Evolutionary conservation across 2,888 invertebrate genomes (phyloP).

Genomic region (Herminia tarsipennalis): DNA sequence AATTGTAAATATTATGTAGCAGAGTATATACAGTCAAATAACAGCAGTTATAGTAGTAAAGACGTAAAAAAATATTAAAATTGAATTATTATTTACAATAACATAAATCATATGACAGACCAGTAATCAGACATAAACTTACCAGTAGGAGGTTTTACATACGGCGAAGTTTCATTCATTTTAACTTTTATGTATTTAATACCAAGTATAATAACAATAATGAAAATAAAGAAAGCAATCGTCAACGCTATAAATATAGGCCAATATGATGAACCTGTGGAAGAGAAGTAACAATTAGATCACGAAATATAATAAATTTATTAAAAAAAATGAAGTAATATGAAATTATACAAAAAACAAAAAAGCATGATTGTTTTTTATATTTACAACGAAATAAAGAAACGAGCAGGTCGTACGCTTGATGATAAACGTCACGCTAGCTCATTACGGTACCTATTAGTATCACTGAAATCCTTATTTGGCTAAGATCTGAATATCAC

Average conservation of each 20-base stretch:
- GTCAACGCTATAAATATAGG: conserved; percentile 72
- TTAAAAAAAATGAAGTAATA: neutral
- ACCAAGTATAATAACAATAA: conserved; percentile 73
- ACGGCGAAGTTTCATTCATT: conserved; percentile 72
- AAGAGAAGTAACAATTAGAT: conserved; percentile 12
- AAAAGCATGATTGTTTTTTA: too few relatives aligned
- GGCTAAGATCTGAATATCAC: too few relatives aligned
- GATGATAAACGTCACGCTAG: too few relatives aligned
- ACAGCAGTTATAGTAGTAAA: too few relatives aligned
- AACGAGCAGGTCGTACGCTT: too few relatives aligned
- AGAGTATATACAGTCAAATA: too few relatives aligned
- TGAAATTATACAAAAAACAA: too few relatives aligned
- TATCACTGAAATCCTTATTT: too few relatives aligned
- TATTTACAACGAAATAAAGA: too few relatives aligned
- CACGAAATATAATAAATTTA: neutral
- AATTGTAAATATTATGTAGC: too few relatives aligned
- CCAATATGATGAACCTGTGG: conserved; percentile 78
- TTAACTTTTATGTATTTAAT: conserved; percentile 80
- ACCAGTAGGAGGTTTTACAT: conserved; percentile 78
- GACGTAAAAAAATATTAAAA: neutral
- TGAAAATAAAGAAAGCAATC: conserved; percentile 75
- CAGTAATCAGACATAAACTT: conserved; percentile 16
- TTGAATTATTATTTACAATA: too few relatives aligned
- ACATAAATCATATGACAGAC: neutral
- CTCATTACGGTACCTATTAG: too few relatives aligned